Percentiles rank a stretch among this genome's conserved stretches.
phyloP scores from a whole-genome alignment of 2,888 invertebrate genomes.

The Tenthredo mesomela region DNA sequence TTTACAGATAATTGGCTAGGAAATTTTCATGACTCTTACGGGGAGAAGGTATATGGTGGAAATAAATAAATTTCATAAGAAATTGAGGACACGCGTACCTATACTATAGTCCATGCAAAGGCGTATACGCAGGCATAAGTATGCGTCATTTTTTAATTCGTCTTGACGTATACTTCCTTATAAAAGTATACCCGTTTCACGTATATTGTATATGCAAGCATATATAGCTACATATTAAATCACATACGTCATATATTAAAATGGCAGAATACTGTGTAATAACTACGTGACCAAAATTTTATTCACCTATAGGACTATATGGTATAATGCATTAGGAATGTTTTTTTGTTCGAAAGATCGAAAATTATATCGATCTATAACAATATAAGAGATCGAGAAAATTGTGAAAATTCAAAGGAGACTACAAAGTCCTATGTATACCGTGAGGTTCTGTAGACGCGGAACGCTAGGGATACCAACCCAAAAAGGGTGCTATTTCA shows the following conservation, averaged over 20 bases:
- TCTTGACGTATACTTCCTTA: slow-evolving; percentile 2
- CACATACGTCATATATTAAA: background rate
- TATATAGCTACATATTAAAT: background rate
- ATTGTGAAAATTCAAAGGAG: background rate
- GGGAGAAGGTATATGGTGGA: background rate
- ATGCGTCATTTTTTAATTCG: slow-evolving; percentile 29
- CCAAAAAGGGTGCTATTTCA: too few relatives aligned
- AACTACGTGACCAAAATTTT: background rate
- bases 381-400: background rate
- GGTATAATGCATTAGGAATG: background rate
- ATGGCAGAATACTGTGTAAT: background rate
- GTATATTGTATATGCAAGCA: background rate
- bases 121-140: background rate
- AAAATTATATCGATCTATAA: too few relatives aligned
- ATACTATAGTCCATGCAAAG: background rate
- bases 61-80: background rate
- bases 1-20: background rate
- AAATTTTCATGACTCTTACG: background rate
- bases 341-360: background rate
- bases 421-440: too few relatives aligned
- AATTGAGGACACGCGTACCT: slow-evolving; percentile 29
- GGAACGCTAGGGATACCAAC: too few relatives aligned
- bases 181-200: background rate
- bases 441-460: too few relatives aligned
- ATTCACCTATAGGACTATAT: background rate